Evolutionary conservation across 2,797 vertebrate genomes (phyloP).

Genomic region (Molossus alvarezi): DNA sequence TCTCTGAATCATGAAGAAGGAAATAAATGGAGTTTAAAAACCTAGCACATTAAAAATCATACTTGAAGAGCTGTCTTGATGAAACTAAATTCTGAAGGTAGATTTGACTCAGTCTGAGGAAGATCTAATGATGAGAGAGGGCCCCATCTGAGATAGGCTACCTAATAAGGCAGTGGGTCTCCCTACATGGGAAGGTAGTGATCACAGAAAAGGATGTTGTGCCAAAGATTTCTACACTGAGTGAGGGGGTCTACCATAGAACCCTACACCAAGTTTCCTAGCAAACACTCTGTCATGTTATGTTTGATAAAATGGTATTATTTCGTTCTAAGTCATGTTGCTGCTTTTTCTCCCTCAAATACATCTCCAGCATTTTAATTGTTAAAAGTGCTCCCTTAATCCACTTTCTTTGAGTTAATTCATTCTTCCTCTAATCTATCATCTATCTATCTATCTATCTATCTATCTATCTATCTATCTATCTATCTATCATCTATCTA

Average conservation of each 20-base stretch:
- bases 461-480: no score
- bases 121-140: background rate
- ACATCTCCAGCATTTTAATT: background rate
- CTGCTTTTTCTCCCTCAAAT: background rate
- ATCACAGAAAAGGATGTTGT: background rate
- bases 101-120: background rate
- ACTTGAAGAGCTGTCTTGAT: background rate
- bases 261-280: background rate
- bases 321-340: background rate
- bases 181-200: fast-evolving
- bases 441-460: no score
- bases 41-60: background rate
- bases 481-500: background rate
- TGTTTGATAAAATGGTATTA: background rate
- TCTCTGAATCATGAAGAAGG: background rate
- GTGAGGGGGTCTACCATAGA: background rate
- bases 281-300: background rate
- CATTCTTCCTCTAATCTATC: no score
- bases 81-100: background rate
- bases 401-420: background rate
- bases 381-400: background rate
- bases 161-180: background rate
- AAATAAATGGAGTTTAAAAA: background rate
- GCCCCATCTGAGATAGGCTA: background rate
- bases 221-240: background rate